A percentile compares a stretch with the other conserved stretches of the same genome.
Conservation (phyloP, 2,888 invertebrate species). For the Drosophila prolongata region DNA sequence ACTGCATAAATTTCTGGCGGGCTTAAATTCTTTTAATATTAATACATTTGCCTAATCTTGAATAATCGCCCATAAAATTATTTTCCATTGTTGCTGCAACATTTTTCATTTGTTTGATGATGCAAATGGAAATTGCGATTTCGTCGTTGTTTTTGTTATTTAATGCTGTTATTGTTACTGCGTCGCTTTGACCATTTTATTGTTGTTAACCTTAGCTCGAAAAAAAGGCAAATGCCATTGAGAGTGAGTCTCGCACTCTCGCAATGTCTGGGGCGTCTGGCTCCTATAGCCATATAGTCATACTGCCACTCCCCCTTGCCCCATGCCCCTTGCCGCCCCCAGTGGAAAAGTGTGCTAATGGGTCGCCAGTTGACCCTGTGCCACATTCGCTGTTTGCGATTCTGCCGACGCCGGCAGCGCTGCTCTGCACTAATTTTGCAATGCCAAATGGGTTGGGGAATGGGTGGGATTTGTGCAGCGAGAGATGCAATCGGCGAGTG, state of each 20-base stretch:
- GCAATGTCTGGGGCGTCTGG: constrained; percentile 38
- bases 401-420: constrained; percentile 48
- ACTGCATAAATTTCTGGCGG: background rate
- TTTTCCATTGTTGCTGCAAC: constrained; percentile 1
- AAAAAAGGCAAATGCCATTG: constrained; percentile 73
- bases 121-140: constrained; percentile 21
- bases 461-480: constrained; percentile 23
- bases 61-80: constrained; percentile 3
- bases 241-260: constrained; percentile 56
- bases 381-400: constrained; percentile 65
- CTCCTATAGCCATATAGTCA: constrained; percentile 16
- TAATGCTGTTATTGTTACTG: constrained; percentile 51
- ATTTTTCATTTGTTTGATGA: constrained; percentile 28
- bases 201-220: constrained; percentile 79
- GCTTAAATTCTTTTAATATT: background rate
- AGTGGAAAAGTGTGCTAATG: constrained; percentile 82
- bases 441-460: constrained; percentile 24
- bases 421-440: constrained; percentile 68
- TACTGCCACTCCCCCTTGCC: constrained; percentile 5
- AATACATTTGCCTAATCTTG: background rate
- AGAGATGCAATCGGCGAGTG: constrained; percentile 13
- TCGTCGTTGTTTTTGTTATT: constrained; percentile 4
- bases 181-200: constrained; percentile 53
- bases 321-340: constrained; percentile 15
- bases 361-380: constrained; percentile 84